phyloP scores from a whole-genome alignment of 2,797 vertebrate species.

The Synanceia verrucosa region DNA sequence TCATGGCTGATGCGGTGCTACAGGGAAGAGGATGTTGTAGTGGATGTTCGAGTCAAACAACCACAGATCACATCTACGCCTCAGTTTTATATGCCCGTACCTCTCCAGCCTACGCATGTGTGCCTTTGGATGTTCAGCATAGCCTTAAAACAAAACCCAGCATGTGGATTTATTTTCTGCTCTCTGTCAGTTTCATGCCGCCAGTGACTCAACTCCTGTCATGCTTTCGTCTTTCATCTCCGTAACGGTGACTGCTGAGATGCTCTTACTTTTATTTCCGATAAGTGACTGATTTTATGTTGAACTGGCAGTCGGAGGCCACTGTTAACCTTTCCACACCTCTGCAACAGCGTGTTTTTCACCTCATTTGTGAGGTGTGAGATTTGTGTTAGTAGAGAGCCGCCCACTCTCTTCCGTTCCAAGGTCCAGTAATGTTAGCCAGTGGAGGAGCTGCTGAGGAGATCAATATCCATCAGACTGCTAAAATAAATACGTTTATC shows the following conservation, averaged over 20 bases:
- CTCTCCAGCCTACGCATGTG: conserved; percentile 37
- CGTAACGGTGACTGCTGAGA: conserved; percentile 31
- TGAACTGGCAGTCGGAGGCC: conserved; percentile 56
- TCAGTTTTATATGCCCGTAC: conserved; percentile 22
- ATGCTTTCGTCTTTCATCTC: conserved; percentile 46
- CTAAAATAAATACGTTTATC: conserved; percentile 78
- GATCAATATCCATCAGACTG: conserved; percentile 72
- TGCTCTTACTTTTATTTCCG: conserved; percentile 64
- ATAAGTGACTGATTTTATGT: conserved; percentile 69
- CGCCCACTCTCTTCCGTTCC: conserved; percentile 44
- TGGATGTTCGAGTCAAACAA: conserved; percentile 51
- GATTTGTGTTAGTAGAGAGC: conserved; percentile 36
- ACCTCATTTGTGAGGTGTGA: conserved; percentile 65
- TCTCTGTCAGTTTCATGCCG: conserved; percentile 45
- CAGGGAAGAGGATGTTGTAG: conserved; percentile 7
- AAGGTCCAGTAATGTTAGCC: conserved; percentile 48
- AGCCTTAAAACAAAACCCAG: conserved; percentile 8
- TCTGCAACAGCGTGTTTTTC: conserved; percentile 51
- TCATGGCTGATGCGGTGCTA: conserved; percentile 7
- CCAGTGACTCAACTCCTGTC: conserved; percentile 58
- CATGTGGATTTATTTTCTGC: conserved; percentile 22
- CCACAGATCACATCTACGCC: conserved; percentile 35
- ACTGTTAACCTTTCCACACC: conserved; percentile 67
- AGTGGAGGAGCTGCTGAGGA: conserved; percentile 39
- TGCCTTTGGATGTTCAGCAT: conserved; percentile 17